phyloP scores from a whole-genome alignment of 2,888 invertebrate genomes.

The Clitarchus hookeri region DNA sequence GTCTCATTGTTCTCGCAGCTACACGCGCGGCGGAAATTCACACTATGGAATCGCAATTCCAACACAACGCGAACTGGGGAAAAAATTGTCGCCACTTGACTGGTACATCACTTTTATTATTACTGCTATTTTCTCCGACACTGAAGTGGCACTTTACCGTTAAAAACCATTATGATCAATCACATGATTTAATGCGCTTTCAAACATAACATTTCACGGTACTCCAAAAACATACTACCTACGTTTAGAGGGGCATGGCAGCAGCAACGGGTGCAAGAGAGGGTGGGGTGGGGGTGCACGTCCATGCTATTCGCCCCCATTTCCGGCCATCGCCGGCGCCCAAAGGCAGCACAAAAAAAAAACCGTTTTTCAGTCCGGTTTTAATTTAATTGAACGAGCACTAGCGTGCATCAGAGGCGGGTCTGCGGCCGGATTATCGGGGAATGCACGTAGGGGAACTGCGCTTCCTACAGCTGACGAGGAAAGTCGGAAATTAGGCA shows the following conservation, averaged over 20 bases:
- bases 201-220: background rate
- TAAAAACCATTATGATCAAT: slow-evolving; percentile 14
- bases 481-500: too few species aligned
- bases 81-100: background rate
- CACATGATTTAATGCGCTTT: background rate
- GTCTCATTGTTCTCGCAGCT: background rate
- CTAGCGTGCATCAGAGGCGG: too few species aligned
- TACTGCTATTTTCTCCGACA: background rate
- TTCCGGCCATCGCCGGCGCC: background rate
- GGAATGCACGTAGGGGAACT: too few species aligned
- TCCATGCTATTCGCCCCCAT: background rate
- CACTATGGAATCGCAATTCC: background rate
- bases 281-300: background rate
- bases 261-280: too few species aligned
- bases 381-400: too few species aligned
- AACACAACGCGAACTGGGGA: background rate
- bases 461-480: too few species aligned
- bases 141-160: slow-evolving; percentile 1
- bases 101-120: background rate
- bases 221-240: background rate
- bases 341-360: background rate
- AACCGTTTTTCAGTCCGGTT: too few species aligned
- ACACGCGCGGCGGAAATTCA: background rate
- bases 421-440: too few species aligned
- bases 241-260: background rate